Conservation (phyloP, 2,888 invertebrate species). For the Gortyna flavago region DNA sequence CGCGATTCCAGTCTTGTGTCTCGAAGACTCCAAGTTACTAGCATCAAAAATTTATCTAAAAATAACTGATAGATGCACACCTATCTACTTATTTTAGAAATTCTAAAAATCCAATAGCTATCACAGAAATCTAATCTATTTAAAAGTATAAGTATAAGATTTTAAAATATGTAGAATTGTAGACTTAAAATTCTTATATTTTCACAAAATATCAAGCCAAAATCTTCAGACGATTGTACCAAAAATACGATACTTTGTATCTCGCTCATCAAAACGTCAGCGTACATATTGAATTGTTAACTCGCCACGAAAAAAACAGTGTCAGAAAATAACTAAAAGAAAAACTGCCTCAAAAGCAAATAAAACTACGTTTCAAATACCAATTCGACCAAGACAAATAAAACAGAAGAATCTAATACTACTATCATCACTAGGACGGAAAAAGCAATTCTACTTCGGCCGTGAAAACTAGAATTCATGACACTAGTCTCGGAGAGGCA, state of each 20-base stretch:
- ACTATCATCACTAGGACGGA: constrained; percentile 14
- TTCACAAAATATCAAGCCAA: constrained; percentile 2
- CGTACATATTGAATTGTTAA: not conserved
- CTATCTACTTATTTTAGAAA: not conserved
- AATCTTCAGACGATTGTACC: not conserved
- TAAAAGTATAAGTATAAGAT: not conserved
- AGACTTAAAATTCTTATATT: not conserved
- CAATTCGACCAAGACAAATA: constrained; percentile 35
- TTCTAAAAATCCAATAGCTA: constrained; percentile 14
- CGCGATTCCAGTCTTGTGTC: not conserved
- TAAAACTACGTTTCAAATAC: constrained; percentile 25
- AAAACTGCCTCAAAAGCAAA: constrained; percentile 14
- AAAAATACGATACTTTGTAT: constrained; percentile 27
- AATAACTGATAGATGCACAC: not conserved
- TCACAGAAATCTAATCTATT: constrained; percentile 7
- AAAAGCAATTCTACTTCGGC: constrained; percentile 26
- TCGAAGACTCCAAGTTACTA: not conserved
- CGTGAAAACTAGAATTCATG: constrained; percentile 58
- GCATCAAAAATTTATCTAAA: not conserved
- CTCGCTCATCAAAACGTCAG: not conserved
- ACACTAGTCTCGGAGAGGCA: constrained; percentile 32
- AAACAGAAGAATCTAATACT: constrained; percentile 36
- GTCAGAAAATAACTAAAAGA: constrained; percentile 17
- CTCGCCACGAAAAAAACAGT: not conserved
- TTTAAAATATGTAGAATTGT: constrained; percentile 14